These are phyloP conservation scores for Amazona ochrocephala DNA, from an alignment of 2,797 vertebrate species.

Conservation along the genomic window DNA sequence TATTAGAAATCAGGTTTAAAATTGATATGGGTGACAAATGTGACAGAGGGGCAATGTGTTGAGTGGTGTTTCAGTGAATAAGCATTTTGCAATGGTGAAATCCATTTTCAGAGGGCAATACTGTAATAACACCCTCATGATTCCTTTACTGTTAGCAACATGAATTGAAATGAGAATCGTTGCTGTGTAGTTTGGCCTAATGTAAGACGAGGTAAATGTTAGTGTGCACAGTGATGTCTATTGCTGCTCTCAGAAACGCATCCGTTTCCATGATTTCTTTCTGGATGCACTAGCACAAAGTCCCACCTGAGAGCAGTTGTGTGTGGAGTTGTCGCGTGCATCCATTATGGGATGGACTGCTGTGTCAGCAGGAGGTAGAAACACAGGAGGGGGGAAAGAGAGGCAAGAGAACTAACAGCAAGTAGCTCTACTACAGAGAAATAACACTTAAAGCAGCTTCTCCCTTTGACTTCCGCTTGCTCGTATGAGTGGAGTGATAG, in stretches of 20 bases:
- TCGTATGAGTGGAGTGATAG: not conserved
- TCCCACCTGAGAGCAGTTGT: not conserved
- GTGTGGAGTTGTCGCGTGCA: not conserved
- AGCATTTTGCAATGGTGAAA: not conserved
- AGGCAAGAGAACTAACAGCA: not conserved
- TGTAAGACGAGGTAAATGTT: not conserved
- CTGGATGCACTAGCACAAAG: not conserved
- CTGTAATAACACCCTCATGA: not conserved
- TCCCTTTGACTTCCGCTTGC: not conserved
- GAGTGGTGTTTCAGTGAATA: not conserved
- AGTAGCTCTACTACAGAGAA: not conserved
- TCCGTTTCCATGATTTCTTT: not conserved
- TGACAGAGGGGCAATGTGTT: not conserved
- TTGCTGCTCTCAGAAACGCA: not conserved
- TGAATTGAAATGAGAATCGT: not conserved
- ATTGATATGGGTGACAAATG: not conserved
- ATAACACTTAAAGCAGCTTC: not conserved
- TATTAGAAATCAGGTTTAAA: not conserved
- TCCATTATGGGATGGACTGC: not conserved
- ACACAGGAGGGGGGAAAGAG: not conserved
- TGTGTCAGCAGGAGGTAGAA: not conserved
- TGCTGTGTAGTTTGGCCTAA: not conserved
- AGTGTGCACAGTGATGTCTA: fast-evolving
- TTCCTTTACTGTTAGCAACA: not conserved
- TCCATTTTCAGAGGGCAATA: not conserved